Evolutionary conservation across 1,140 invertebrate genomes (phyloP).

Genomic region (Trigoniulus corallinus): DNA sequence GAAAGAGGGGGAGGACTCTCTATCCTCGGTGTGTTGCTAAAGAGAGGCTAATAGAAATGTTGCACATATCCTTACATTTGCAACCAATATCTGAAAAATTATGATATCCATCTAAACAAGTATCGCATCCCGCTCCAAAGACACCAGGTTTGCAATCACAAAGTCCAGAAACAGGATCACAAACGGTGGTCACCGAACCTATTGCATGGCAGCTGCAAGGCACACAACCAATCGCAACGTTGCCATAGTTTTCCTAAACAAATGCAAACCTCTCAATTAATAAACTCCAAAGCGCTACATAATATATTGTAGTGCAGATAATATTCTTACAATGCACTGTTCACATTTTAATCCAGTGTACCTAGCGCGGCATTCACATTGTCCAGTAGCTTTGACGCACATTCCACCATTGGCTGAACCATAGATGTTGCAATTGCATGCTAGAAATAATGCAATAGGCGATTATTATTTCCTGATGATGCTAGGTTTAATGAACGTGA

Average conservation of each 20-base stretch:
- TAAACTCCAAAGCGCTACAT: slow-evolving; percentile 19
- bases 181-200: slow-evolving; percentile 26
- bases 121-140: slow-evolving; percentile 29
- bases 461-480: neutral
- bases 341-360: slow-evolving; percentile 76
- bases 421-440: slow-evolving; percentile 53
- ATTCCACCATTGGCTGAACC: slow-evolving; percentile 45
- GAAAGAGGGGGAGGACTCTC: neutral
- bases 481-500: neutral
- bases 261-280: neutral
- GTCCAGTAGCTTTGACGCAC: slow-evolving; percentile 71
- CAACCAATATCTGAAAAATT: slow-evolving; percentile 19
- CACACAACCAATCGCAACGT: slow-evolving; percentile 32
- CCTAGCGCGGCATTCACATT: slow-evolving; percentile 68
- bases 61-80: slow-evolving; percentile 17
- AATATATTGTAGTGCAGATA: slow-evolving; percentile 31
- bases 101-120: slow-evolving; percentile 20
- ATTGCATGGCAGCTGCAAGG: slow-evolving; percentile 24
- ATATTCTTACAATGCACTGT: slow-evolving; percentile 49
- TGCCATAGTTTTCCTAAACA: slow-evolving; percentile 34
- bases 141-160: slow-evolving; percentile 39
- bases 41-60: neutral
- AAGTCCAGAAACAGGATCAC: slow-evolving; percentile 36
- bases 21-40: neutral
- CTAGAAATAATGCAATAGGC: slow-evolving; percentile 22